These are phyloP conservation scores for Donacobius atricapilla DNA, from an alignment of 2,113 vertebrate genomes.

Conservation along the genomic window DNA sequence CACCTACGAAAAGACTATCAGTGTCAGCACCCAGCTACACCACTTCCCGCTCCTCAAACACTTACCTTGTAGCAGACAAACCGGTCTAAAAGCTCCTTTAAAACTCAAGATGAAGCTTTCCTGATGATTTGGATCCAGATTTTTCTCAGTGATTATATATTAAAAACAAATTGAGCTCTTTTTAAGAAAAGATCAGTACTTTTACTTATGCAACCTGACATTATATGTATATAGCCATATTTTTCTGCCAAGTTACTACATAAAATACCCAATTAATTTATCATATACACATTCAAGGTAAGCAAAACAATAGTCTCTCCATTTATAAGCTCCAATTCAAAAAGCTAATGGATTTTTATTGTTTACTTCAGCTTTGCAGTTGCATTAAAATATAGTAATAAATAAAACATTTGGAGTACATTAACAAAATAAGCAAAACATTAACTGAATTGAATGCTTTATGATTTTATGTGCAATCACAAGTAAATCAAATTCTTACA, in stretches of 20 bases:
- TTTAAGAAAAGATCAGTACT: constrained; percentile 12
- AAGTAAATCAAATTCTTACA: constrained; percentile 68
- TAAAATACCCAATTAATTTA: constrained; percentile 49
- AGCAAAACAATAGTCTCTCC: constrained; percentile 51
- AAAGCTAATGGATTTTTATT: constrained; percentile 63
- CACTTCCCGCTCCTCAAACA: not conserved
- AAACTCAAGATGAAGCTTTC: not conserved
- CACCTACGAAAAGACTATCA: not conserved
- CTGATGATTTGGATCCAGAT: not conserved
- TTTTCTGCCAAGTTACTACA: constrained; percentile 41
- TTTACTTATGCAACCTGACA: not conserved
- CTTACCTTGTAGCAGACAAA: not conserved
- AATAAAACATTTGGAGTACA: constrained; percentile 60
- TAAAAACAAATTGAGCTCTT: not conserved
- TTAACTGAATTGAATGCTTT: constrained; percentile 32
- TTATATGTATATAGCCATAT: not conserved
- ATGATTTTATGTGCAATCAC: constrained; percentile 56
- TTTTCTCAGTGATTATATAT: not conserved
- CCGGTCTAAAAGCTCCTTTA: not conserved
- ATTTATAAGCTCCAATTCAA: constrained; percentile 61
- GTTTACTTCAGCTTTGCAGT: constrained; percentile 67
- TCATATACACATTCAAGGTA: constrained; percentile 46
- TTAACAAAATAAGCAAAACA: constrained; percentile 74
- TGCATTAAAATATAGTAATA: constrained; percentile 69
- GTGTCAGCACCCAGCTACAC: not conserved